Base-by-base conservation (phyloP, 2,113 vertebrate species). In the Falco punctatus region DNA sequence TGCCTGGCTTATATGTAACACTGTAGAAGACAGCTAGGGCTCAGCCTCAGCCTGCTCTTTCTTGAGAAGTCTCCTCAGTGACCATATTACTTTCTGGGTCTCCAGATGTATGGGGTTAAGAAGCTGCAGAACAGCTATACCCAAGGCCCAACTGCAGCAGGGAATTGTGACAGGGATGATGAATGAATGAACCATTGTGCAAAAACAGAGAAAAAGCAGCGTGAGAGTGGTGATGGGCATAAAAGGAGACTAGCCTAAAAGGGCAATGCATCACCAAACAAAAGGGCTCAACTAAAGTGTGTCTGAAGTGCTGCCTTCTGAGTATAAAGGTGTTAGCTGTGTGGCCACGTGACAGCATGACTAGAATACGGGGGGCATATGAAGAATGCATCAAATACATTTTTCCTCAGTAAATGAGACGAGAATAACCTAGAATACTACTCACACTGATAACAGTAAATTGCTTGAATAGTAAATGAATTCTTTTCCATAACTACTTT, bases 281-380 rank as follows among this genome's bases (percentile, higher is more conserved):
- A 30, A 87, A 49, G 35, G 20, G 2, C 16, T 74, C 42, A 52
- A 30, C 5, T 18, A 42, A 42, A 42, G 42, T 42, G 42, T 14
- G 22, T n/a, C 59, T 85, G 9, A 84, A 84, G 21, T 33, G 27
- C 18, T 78, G 35, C 20, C 15, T 48, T 65, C 33, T 38, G n/a
- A 65, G 28, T 18, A 15, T 13, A 54, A 51, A 7, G 1, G 2
- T 48, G 10, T 38, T 52, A 35, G 58, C 5, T 67, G 9, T 22
- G 49, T 52, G 58, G 28, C 33, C 18, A 11, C 0, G 1, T 58
- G 46, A 81, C 62, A 80, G 17, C 10, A 33, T 8, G 13, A 9
- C 33, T 49, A 19, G 16, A 59, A 30, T n/a, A 5, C 2, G 4
- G 6, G 1, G 38, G 5, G 4, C 13, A 10, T 23, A 40, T 2